Evolutionary conservation across 2,888 invertebrate genomes (phyloP).

Genomic region (Apamea epomidion): DNA sequence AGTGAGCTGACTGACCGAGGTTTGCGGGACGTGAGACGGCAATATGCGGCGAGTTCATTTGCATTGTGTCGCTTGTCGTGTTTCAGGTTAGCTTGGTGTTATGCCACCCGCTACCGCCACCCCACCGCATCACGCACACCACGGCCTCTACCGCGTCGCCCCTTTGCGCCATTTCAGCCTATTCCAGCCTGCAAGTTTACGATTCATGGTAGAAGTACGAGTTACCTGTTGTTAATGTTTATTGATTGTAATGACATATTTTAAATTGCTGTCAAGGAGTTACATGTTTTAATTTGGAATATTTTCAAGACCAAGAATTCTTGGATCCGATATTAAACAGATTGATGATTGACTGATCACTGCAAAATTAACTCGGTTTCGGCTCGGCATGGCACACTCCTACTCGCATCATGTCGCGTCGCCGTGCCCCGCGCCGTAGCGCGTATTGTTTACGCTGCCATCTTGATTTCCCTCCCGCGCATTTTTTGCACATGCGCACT

Average conservation of each 20-base stretch:
- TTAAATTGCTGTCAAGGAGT: background rate
- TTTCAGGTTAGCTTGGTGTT: slow-evolving; percentile 51
- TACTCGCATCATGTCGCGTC: slow-evolving; percentile 10
- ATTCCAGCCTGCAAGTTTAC: slow-evolving; percentile 4
- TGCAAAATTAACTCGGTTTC: background rate
- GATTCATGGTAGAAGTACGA: slow-evolving; percentile 3
- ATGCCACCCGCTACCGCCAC: slow-evolving; percentile 13
- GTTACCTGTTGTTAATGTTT: slow-evolving; percentile 11
- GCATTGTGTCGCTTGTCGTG: slow-evolving; percentile 78
- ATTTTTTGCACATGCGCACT: slow-evolving; percentile 79
- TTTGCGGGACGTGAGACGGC: slow-evolving; percentile 70
- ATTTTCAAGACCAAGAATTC: background rate
- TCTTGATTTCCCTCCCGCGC: slow-evolving; percentile 71
- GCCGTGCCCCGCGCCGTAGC: slow-evolving; percentile 1
- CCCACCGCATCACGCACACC: slow-evolving; percentile 48
- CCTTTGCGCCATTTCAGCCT: slow-evolving; percentile 34
- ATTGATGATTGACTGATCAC: background rate
- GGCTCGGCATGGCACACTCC: background rate
- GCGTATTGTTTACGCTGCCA: slow-evolving; percentile 71
- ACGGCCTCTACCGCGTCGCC: slow-evolving; percentile 3
- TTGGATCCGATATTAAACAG: too few relatives aligned
- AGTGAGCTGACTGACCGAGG: slow-evolving; percentile 76
- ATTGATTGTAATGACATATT: slow-evolving; percentile 13
- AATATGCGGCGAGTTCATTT: slow-evolving; percentile 82
- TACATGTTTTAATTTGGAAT: background rate